phyloP scores from a whole-genome alignment of 2,888 invertebrate genomes.

The Andrena marginata region DNA sequence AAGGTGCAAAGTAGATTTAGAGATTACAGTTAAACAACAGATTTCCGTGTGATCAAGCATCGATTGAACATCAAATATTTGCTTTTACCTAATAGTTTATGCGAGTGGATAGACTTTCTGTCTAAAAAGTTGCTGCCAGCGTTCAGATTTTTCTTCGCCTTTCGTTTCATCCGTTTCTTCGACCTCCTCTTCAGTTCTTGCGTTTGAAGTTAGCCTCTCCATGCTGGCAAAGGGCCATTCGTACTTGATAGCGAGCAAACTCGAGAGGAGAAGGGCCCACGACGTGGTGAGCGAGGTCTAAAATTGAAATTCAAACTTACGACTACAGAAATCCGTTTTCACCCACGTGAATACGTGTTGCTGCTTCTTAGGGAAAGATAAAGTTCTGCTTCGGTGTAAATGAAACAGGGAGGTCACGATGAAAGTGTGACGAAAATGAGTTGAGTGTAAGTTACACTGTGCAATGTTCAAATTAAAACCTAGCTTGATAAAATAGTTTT shows the following conservation, averaged over 20 bases:
- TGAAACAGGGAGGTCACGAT: constrained; percentile 23
- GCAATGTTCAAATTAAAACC: not conserved
- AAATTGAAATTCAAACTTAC: constrained; percentile 67
- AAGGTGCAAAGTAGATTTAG: not conserved
- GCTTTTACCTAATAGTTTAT: not conserved
- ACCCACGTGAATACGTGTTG: constrained; percentile 42
- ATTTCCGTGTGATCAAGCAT: not conserved
- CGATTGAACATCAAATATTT: not conserved
- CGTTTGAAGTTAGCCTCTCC: constrained; percentile 18
- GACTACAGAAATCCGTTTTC: constrained; percentile 44
- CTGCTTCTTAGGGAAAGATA: constrained; percentile 24
- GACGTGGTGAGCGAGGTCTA: constrained; percentile 29
- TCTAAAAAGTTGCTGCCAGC: not conserved
- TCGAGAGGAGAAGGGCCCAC: constrained; percentile 23
- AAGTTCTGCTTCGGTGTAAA: constrained; percentile 27
- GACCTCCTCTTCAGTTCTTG: not conserved
- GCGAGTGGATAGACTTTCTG: not conserved
- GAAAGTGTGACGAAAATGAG: constrained; percentile 10
- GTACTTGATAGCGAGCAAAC: constrained; percentile 16
- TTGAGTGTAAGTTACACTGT: no score
- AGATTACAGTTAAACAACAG: not conserved
- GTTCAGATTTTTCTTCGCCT: constrained; percentile 2
- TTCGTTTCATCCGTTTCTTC: constrained; percentile 4
- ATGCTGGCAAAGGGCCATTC: constrained; percentile 28
- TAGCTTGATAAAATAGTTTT: not conserved